phyloP scores from a whole-genome alignment of 1,140 invertebrate genomes.

The Teleogryllus occipitalis region DNA sequence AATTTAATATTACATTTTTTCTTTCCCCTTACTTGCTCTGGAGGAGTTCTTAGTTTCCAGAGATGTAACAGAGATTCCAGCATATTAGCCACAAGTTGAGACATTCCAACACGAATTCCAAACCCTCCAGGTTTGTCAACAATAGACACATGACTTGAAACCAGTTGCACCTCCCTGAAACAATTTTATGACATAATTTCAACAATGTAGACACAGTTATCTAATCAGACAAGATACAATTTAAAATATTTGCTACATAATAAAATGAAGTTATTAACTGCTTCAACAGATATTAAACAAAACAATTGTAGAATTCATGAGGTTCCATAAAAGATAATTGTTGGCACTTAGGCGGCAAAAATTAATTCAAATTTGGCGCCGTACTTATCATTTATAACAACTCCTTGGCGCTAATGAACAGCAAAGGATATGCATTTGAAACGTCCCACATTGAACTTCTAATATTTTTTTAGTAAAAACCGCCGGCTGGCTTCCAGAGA shows the following conservation, averaged over 20 bases:
- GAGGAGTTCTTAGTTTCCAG: constrained; percentile 53
- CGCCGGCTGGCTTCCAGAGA: no score
- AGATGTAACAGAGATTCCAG: constrained; percentile 72
- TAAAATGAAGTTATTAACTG: neutral
- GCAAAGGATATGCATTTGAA: no score
- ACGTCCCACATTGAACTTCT: no score
- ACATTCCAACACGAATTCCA: constrained; percentile 57
- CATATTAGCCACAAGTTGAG: constrained; percentile 73
- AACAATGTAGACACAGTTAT: neutral
- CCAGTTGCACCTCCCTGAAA: constrained; percentile 44
- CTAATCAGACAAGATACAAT: neutral
- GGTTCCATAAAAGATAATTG: no score
- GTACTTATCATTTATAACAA: no score
- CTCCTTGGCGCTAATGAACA: no score
- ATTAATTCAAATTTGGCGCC: no score
- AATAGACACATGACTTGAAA: constrained; percentile 45
- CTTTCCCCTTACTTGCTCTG: constrained; percentile 46
- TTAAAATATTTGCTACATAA: neutral
- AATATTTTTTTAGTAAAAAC: no score
- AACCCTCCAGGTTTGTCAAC: constrained; percentile 32
- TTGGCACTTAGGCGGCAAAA: no score
- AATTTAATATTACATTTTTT: no score
- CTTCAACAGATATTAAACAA: no score
- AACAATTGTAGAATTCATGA: no score
- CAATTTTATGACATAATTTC: constrained; percentile 13